phyloP scores from a whole-genome alignment of 1,140 invertebrate species.

The Drosophila ananassae region DNA sequence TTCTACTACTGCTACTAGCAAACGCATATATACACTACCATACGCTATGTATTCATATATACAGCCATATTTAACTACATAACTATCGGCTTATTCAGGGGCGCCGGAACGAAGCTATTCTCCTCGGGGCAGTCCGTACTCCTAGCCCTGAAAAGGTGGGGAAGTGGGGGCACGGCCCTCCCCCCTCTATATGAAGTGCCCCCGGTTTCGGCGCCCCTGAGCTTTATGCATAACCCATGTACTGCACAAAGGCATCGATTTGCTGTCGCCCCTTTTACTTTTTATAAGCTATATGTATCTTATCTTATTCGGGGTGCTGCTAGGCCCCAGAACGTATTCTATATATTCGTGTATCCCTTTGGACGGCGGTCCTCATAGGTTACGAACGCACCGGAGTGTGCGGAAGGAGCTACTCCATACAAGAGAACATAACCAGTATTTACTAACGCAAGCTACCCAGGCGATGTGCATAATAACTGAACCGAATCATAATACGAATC shows the following conservation, averaged over 20 bases:
- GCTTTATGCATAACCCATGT: slow-evolving; percentile 30
- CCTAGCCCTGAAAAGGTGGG: no score
- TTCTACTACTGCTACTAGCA: slow-evolving; percentile 44
- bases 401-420: neutral
- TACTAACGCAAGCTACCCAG: slow-evolving; percentile 81
- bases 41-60: slow-evolving; percentile 54
- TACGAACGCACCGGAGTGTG: neutral
- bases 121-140: no score
- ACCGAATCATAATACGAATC: slow-evolving; percentile 55
- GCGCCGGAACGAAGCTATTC: no score
- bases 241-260: slow-evolving; percentile 48
- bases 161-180: no score
- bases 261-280: slow-evolving; percentile 39
- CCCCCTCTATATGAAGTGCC: no score
- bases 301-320: slow-evolving; percentile 1
- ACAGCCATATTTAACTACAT: slow-evolving; percentile 21
- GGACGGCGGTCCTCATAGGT: neutral
- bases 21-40: slow-evolving; percentile 53
- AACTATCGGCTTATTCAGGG: slow-evolving; percentile 19
- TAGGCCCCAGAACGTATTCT: neutral
- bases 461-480: slow-evolving; percentile 77
- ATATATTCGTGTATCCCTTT: slow-evolving; percentile 2
- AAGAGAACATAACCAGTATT: slow-evolving; percentile 28
- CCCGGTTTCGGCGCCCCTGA: neutral
- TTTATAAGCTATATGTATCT: slow-evolving; percentile 1